Conservation (phyloP, 1,140 invertebrate species). For the Ceratoteleas bidentatus region DNA sequence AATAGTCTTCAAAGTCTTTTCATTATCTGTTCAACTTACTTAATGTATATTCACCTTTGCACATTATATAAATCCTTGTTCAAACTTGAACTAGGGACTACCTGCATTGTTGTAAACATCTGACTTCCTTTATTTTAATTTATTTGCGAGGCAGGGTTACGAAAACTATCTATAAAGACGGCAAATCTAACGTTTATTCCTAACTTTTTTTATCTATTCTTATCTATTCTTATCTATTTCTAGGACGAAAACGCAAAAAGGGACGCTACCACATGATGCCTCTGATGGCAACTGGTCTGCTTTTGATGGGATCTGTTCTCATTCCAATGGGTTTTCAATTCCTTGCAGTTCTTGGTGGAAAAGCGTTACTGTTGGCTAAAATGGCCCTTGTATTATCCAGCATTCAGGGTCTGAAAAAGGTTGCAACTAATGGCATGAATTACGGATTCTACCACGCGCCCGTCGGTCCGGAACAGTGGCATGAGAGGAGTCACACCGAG, state of each 20-base stretch:
- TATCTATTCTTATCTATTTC: no score
- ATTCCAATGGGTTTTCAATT: slow-evolving; percentile 90
- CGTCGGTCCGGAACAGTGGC: slow-evolving; percentile 70
- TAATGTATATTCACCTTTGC: no score
- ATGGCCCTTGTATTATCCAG: slow-evolving; percentile 89
- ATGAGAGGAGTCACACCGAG: slow-evolving; percentile 74
- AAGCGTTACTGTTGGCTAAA: slow-evolving; percentile 88
- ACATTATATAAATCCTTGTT: no score
- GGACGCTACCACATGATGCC: slow-evolving; percentile 84
- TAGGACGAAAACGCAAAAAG: slow-evolving; percentile 77
- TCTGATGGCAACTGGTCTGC: slow-evolving; percentile 87
- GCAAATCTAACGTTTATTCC: no score
- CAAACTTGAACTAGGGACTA: no score
- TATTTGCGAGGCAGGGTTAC: no score
- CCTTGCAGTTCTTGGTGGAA: slow-evolving; percentile 88
- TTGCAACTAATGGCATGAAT: slow-evolving; percentile 78
- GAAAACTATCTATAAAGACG: no score
- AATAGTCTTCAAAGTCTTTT: no score
- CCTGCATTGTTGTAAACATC: no score
- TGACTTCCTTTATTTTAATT: no score
- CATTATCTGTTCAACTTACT: no score
- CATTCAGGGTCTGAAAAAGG: slow-evolving; percentile 88
- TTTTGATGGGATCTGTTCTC: slow-evolving; percentile 86
- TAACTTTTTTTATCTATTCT: no score
- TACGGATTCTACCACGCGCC: slow-evolving; percentile 77